Base-by-base conservation (phyloP, 2,797 vertebrate species). In the Naso thynnoides region DNA sequence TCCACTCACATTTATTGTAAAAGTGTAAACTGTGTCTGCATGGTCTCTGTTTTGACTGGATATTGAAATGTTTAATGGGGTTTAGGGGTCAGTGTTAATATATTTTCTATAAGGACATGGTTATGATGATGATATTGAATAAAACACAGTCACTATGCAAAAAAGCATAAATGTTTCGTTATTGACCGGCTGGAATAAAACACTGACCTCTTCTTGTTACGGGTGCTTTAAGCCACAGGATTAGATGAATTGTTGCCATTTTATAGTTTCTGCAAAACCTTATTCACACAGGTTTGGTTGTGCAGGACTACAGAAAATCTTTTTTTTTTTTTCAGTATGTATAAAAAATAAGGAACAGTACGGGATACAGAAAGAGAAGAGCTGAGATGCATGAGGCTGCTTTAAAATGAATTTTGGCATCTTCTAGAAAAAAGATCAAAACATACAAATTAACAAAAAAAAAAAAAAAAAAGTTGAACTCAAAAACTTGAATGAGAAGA, bases 121-220 rank as follows among this genome's bases (percentile, higher is more conserved):
- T 62, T 1, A 55, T 21, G 29, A 78, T 47, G 58, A 70, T 44
- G 21, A 72, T 31, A 38, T 9, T 63, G 19, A 87, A 85, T 76
- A 76, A 89, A 85, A 81, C 9, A 67, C 31, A 45, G 64, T 79
- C 77, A 54, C 82, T 88, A 86, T 91, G 86, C 84, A 90, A 73
- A 78, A 47, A n/a, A n/a, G 8, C 8, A 31, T 13, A 4, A 5
- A 36, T 26, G 13, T 73, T 64, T 42, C 18, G 27, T 64, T 45
- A 33, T 31, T 63, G 23, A 63, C 33, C 23, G 8, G 21, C n/a
- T 38, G 18, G 5, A 39, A 21, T 49, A 52, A 41, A n/a, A 56
- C 44, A 33, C 3, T 5, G 14, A 38, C 7, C 24, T 52, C 4
- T 31, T 41, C 3, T 23, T 6, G 2, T 52, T 33, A 5, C 18